Evolutionary conservation across 2,113 vertebrate genomes (phyloP).

Genomic region (Erythrocercus mccallii): DNA sequence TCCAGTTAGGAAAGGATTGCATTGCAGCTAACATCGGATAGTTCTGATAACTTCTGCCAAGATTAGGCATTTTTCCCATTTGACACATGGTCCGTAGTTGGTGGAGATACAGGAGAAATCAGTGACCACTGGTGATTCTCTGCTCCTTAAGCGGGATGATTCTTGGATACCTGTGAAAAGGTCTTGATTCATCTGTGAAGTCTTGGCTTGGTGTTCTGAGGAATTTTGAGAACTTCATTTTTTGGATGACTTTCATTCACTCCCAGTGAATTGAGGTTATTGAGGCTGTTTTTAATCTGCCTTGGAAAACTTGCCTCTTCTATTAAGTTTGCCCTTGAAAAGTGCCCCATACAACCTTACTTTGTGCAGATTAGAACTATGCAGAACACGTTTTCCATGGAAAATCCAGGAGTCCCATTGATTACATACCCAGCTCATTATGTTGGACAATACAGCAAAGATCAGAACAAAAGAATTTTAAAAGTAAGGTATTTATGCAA

Average conservation of each 20-base stretch:
- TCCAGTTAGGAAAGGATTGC: neutral
- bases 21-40: neutral
- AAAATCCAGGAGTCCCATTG: neutral
- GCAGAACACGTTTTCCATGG: neutral
- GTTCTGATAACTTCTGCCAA: neutral
- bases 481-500: neutral
- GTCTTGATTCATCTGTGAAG: neutral
- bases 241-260: neutral
- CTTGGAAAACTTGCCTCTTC: neutral
- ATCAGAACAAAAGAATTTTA: neutral
- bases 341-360: neutral
- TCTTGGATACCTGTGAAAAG: neutral
- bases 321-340: neutral
- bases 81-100: fast-evolving
- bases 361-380: neutral
- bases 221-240: neutral
- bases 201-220: neutral
- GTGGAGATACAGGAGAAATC: neutral
- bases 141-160: neutral
- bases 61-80: neutral
- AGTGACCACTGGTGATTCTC: neutral
- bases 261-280: neutral
- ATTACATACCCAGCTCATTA: neutral
- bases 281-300: neutral
- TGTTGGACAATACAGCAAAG: neutral